Percentiles rank a stretch among this genome's conserved stretches.
phyloP scores from a whole-genome alignment of 2,113 vertebrate genomes.

The Pagrus major region DNA sequence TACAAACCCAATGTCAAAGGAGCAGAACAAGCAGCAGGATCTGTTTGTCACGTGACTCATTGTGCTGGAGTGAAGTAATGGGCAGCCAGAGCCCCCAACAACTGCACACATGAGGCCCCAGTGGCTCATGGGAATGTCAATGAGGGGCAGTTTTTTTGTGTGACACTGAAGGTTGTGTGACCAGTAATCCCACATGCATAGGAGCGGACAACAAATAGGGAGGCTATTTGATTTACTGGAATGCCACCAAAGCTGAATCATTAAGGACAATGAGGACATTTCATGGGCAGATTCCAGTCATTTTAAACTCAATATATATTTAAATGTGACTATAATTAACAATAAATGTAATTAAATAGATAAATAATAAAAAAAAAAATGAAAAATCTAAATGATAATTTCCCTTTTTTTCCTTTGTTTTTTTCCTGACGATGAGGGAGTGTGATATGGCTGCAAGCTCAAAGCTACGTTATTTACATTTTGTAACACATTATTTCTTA shows the following conservation, averaged over 20 bases:
- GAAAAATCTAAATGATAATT: not conserved
- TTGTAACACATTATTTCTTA: too few species aligned
- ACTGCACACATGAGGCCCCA: conserved; percentile 17
- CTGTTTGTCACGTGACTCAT: conserved; percentile 23
- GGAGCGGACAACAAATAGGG: not conserved
- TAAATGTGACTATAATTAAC: too few species aligned
- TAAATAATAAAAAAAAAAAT: not conserved
- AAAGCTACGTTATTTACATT: too few species aligned
- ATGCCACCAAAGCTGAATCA: not conserved
- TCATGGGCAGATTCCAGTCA: not conserved
- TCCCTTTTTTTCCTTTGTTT: not conserved
- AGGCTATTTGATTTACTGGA: not conserved
- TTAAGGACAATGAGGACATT: not conserved
- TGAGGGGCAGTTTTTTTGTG: conserved; percentile 1
- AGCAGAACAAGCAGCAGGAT: conserved; percentile 3
- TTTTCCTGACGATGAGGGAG: not conserved
- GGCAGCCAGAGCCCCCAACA: not conserved
- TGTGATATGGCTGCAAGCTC: not conserved
- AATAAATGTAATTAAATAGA: not conserved
- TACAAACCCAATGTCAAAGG: conserved; percentile 36
- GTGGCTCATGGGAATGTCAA: conserved; percentile 18
- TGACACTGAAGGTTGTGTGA: not conserved
- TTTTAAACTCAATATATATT: not conserved
- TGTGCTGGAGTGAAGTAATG: conserved; percentile 19
- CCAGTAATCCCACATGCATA: not conserved